Base-by-base conservation (phyloP, 2,113 vertebrate genomes). In the Pteronura brasiliensis region DNA sequence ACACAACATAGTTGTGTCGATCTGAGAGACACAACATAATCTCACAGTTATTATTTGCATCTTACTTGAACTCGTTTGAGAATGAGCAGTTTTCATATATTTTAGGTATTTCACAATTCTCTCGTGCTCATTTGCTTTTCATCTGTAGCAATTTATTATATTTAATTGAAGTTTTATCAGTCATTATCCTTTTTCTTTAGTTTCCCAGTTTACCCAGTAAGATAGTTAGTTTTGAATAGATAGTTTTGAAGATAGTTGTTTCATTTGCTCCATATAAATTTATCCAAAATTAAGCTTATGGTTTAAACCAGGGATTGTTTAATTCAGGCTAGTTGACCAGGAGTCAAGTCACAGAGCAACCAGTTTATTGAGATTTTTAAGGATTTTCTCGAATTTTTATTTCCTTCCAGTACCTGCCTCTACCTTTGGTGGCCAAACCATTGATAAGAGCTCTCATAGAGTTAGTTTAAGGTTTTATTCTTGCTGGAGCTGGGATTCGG, bases 301-400 rank as follows among this genome's bases (percentile, higher is more conserved):
- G 31, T 69, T 36, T 94, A 84, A 95, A 57, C 21, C 31, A 92
- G 71, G 65, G 9, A 31, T 74, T 88, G n/a, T 76, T 95, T 25
- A 29, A 0, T 69, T 15, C 3, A 18, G 36, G 20, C 13, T 52
- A n/a, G 10, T 61, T 93, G 52, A 31, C 34, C 29, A 55, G 69
- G 90, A 63, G 27, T 55, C 63, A 82, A 61, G 63, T 39, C 3
- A n/a, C 4, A 67, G 49, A 94, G 44, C 29, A 59, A 39, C 10
- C 29, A 57, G 34, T 77, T 81, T 67, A 29, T 86, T 95, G 88
- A 93, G 31, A 96, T 86, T 88, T 88, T 67, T 31, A 84, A 88
- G 10, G 27, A 39, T 47, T 72, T 94, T 93, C 59, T 69, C 15
- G 57, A 29, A 39, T 84, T 95, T 86, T 88, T 84, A 21, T 71